Evolutionary conservation across 1,140 invertebrate species (phyloP).

Genomic region (Drosophila mojavensis): DNA sequence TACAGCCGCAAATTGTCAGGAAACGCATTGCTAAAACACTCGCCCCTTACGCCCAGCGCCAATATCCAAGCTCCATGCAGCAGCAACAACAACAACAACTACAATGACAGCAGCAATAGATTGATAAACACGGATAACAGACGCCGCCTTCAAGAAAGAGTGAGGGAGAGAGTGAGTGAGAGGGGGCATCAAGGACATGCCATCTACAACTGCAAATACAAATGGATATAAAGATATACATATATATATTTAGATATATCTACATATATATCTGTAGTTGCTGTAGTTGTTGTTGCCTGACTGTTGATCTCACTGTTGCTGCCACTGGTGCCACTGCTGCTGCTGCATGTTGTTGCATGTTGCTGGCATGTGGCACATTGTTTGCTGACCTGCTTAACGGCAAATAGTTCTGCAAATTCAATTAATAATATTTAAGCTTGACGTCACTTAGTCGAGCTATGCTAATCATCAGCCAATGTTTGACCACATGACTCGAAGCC

Average conservation of each 20-base stretch:
- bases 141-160: constrained; percentile 31
- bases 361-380: constrained; percentile 38
- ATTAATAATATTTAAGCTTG: constrained; percentile 68
- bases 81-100: constrained; percentile 43
- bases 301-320: constrained; percentile 1
- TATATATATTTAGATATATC: background rate
- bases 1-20: constrained; percentile 64
- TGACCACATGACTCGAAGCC: constrained; percentile 26
- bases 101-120: constrained; percentile 57
- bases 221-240: background rate
- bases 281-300: background rate
- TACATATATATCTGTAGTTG: constrained; percentile 10
- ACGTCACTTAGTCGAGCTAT: constrained; percentile 32
- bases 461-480: constrained; percentile 49
- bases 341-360: too few relatives aligned
- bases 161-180: too few relatives aligned
- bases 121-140: constrained; percentile 71
- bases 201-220: background rate
- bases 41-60: constrained; percentile 30
- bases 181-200: constrained; percentile 12
- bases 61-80: constrained; percentile 10
- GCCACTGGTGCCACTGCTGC: background rate
- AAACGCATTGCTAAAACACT: constrained; percentile 59
- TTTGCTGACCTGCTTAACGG: constrained; percentile 26
- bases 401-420: constrained; percentile 72